phyloP scores from a whole-genome alignment of 1,140 invertebrate species.

The Platyscapa corneri region DNA sequence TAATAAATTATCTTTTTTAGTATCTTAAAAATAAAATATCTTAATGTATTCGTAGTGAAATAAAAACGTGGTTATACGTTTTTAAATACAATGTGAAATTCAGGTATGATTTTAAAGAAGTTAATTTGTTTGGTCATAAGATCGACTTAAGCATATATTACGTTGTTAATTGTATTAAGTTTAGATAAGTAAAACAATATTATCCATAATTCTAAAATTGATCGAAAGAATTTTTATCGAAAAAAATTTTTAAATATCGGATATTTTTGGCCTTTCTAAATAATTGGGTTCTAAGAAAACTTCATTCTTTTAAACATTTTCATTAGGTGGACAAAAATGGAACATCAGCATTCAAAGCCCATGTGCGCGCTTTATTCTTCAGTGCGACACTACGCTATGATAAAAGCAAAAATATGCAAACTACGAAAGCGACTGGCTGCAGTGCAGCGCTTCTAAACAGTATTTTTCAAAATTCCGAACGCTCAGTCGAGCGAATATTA shows the following conservation, averaged over 20 bases:
- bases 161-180: too few relatives aligned
- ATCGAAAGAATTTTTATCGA: background rate
- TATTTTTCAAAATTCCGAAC: too few relatives aligned
- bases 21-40: background rate
- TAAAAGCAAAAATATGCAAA: background rate
- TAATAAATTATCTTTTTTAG: background rate
- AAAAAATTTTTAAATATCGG: background rate
- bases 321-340: background rate
- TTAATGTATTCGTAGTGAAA: background rate
- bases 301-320: background rate
- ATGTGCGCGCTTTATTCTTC: background rate
- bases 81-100: background rate
- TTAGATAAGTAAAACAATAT: background rate
- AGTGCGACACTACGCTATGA: background rate
- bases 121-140: background rate
- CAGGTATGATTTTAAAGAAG: background rate
- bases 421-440: background rate
- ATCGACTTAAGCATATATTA: background rate
- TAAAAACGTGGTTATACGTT: too few relatives aligned
- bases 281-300: background rate
- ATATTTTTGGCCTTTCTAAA: background rate
- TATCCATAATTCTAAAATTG: background rate
- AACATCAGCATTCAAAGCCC: background rate
- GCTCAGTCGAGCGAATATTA: too few relatives aligned
- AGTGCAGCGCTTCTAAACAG: too few relatives aligned